Conservation (phyloP, 92 coral and sea anemone genomes). For the Heliopora coerulea region DNA sequence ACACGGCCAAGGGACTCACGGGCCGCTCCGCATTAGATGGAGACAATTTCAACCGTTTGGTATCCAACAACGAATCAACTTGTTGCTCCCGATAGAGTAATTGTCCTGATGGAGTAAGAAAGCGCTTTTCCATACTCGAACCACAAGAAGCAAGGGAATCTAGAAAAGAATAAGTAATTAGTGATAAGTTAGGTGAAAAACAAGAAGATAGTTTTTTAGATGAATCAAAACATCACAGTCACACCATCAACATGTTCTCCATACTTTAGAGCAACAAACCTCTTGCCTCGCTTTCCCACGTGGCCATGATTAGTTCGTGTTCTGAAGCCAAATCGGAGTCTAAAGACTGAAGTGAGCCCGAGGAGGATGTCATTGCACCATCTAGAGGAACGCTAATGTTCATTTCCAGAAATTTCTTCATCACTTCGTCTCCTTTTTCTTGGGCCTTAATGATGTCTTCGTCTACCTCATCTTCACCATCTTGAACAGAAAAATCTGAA, state of each 20-base stretch:
- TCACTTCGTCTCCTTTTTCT: constrained; percentile 25
- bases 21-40: constrained; percentile 25
- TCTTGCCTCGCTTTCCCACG: constrained; percentile 12
- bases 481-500: background rate
- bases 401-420: constrained; percentile 18
- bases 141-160: constrained; percentile 14
- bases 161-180: background rate
- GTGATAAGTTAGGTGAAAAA: background rate
- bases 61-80: constrained; percentile 19
- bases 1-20: constrained; percentile 19
- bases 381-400: constrained; percentile 34
- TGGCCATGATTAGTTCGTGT: constrained; percentile 24
- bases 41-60: constrained; percentile 12
- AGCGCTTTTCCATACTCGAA: constrained; percentile 16
- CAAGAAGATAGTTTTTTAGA: background rate
- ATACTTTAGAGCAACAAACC: background rate
- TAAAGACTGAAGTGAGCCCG: constrained; percentile 3
- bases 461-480: constrained; percentile 21
- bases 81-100: constrained; percentile 28
- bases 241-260: too few relatives aligned
- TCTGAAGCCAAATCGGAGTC: constrained; percentile 22
- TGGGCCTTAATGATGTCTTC: constrained; percentile 22
- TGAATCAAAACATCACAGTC: too few relatives aligned
- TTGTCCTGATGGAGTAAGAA: constrained; percentile 24
- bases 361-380: constrained; percentile 33